These are phyloP conservation scores for Somateria mollissima DNA, from an alignment of 2,797 vertebrate genomes.

Conservation along the genomic window DNA sequence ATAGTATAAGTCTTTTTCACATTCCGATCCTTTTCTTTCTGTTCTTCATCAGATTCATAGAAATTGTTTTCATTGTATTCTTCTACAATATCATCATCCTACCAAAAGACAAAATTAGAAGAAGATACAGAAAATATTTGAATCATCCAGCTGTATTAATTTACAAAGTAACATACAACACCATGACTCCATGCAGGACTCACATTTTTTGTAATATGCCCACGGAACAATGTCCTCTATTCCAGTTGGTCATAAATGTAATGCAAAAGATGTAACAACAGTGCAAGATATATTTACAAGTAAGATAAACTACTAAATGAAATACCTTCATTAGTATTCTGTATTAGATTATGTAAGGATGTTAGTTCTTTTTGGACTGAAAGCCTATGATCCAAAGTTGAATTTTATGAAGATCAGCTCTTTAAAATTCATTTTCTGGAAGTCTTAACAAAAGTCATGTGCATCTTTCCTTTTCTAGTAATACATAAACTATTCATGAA, in stretches of 20 bases:
- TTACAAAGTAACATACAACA: not conserved
- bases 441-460: not conserved
- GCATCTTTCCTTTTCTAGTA: not conserved
- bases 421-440: not conserved
- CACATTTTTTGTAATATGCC: not conserved
- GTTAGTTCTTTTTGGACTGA: not conserved
- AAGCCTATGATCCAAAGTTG: not conserved
- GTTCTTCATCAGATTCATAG: slow-evolving; percentile 92
- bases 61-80: slow-evolving; percentile 87
- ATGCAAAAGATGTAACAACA: not conserved
- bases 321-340: not conserved
- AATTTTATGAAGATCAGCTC: not conserved
- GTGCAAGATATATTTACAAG: not conserved
- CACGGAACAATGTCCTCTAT: not conserved
- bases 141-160: not conserved
- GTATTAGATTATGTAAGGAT: not conserved
- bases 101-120: slow-evolving; percentile 31
- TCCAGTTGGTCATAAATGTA: not conserved
- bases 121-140: not conserved
- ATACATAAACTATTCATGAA: not conserved
- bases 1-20: slow-evolving; percentile 82
- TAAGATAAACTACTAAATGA: not conserved
- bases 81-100: slow-evolving; percentile 83
- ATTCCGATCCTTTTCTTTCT: slow-evolving; percentile 73
- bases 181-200: not conserved